These are phyloP conservation scores for Drosophila mettleri DNA, from an alignment of 2,888 invertebrate species.

Conservation along the genomic window DNA sequence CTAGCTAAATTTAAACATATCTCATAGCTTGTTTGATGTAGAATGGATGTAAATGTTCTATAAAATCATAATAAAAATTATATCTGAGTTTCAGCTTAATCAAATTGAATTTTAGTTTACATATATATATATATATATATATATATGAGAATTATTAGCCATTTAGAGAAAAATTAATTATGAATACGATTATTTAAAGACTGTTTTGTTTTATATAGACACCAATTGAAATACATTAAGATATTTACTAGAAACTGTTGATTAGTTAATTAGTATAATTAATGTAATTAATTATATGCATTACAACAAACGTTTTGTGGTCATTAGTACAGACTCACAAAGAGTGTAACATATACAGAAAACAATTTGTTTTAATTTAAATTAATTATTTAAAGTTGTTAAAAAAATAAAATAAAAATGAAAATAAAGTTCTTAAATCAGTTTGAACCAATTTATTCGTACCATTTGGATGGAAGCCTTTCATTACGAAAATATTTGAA, in stretches of 20 bases:
- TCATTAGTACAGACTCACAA: constrained; percentile 57
- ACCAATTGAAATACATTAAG: constrained; percentile 62
- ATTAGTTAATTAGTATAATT: constrained; percentile 38
- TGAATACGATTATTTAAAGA: constrained; percentile 41
- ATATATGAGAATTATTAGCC: constrained; percentile 17
- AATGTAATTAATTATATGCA: constrained; percentile 38
- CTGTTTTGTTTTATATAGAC: constrained; percentile 34
- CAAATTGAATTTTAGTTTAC: constrained; percentile 17
- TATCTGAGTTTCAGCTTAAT: constrained; percentile 11
- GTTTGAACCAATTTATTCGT: constrained; percentile 83
- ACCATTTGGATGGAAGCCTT: constrained; percentile 85
- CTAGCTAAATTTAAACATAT: background rate
- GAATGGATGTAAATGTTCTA: constrained; percentile 33
- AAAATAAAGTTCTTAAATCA: constrained; percentile 46
- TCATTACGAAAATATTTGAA: constrained; percentile 54
- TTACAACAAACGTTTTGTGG: constrained; percentile 53
- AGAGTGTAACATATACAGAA: constrained; percentile 66
- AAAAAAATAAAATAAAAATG: constrained; percentile 45
- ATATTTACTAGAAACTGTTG: constrained; percentile 46
- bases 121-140: constrained; percentile 19
- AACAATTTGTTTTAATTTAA: constrained; percentile 26
- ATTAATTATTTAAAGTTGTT: constrained; percentile 35
- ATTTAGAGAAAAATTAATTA: constrained; percentile 39
- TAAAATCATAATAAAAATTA: background rate
- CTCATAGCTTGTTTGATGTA: constrained; percentile 26